These are phyloP conservation scores for Sceloporus tristichus DNA, from an alignment of 2,113 vertebrate genomes.

Conservation along the genomic window DNA sequence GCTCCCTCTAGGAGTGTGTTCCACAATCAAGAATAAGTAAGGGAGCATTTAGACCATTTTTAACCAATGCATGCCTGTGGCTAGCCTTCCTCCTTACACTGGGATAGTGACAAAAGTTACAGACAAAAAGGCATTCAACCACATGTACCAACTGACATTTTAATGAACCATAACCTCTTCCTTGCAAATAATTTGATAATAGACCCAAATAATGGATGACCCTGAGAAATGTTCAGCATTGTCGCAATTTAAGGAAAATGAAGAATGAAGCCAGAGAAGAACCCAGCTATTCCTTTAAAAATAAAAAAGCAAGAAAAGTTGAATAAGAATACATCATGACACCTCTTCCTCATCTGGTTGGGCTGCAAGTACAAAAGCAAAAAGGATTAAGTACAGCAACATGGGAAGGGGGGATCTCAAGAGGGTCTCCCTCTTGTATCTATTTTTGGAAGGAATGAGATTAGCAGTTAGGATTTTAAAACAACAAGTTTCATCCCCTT, in stretches of 20 bases:
- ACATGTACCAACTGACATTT: conserved; percentile 41
- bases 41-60: conserved; percentile 40
- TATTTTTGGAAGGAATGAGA: neutral
- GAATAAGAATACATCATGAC: neutral
- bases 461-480: neutral
- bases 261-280: neutral
- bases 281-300: conserved; percentile 18
- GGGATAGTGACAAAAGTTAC: conserved; percentile 11
- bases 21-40: no score
- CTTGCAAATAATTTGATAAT: conserved; percentile 54
- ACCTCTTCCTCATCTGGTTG: neutral
- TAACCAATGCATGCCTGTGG: conserved; percentile 27
- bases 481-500: neutral
- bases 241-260: neutral
- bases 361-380: rapidly evolving
- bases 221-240: no score
- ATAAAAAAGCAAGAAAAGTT: neutral
- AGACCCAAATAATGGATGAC: conserved; percentile 43
- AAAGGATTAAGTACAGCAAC: neutral
- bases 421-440: neutral
- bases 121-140: conserved; percentile 40
- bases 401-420: neutral
- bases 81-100: conserved; percentile 19
- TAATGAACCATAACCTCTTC: conserved; percentile 60
- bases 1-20: no score